Base-by-base conservation (phyloP, 2,113 vertebrate genomes). In the Anhinga anhinga region DNA sequence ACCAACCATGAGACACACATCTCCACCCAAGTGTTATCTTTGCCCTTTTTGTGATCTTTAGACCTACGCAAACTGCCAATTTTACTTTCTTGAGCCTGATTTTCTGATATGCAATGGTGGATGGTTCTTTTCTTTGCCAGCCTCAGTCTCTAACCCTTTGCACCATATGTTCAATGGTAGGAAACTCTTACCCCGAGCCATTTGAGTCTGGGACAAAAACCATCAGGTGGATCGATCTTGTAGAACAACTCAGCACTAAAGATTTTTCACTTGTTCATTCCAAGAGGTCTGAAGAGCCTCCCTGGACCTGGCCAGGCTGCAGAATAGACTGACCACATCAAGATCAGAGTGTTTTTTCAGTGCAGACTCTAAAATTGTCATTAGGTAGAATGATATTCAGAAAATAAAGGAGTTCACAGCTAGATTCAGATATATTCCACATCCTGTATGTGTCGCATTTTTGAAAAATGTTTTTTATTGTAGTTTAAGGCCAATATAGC, bases 11-110 rank as follows among this genome's bases (percentile, higher is more conserved):
- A 95, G 38, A 84, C 53, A 55, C 59, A 42, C 1, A 10, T 87
- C 87, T 94, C 91, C 86, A 84, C 81, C 91, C 96, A 66, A 65
- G 25, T 38, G 70, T 89, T 93, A 89, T 92, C 91, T 96, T 89
- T 89, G 77, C 53, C 83, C 53, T 69, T 91, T 84, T 53, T 69
- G 30, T 80, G 81, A 45, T 59, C 80, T 80, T 87, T 50, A 67
- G 49, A 76, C 82, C 65, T 30, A 42, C 45, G 49, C 34, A 70
- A 89, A 73, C 42, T 7, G 45, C 29, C 21, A 21, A 2, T 42
- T 83, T 82, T 44, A 52, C 69, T 86, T 89, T 82, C 65, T 79
- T 32, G 52, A 79, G 40, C 76, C 61, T 56, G 29, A 15, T 71
- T 47, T 93, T 71, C 47, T 67, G 59, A 20, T 58, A 29, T 40